Evolutionary conservation across 2,113 vertebrate genomes (phyloP), one percentile per base, ranked within the genome.

Genomic region (Geococcyx californianus): DNA sequence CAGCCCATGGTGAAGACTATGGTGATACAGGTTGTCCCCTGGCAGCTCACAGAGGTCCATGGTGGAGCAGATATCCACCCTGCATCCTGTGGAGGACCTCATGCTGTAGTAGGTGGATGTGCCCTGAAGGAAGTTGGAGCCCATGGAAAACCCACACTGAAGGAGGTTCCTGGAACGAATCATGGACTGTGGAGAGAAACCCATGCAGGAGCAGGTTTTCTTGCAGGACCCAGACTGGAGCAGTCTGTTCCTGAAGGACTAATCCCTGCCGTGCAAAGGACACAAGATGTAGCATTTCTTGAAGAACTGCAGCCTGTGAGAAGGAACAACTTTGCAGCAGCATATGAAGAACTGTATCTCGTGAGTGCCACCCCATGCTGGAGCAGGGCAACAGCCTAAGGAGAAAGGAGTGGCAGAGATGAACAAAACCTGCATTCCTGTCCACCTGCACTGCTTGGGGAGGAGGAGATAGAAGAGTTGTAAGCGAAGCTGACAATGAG

Each of bases 321-420:
- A 40, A 44, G 42, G n/a, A 54, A 16, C 2, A 15, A 14, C 12
- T 8, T 0, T 31, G 20, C 3, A 81, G 10, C 7, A 47, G 25
- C 21, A 64, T 2, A 1, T 64, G 55, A 58, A 58, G 69, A 42
- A 29, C 11, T 19, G 34, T 19, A 31, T 38, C 11, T 3, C 51
- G 10, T 31, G 19, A 6, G 6, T 51, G 16, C 3, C 8, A 58
- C 14, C 7, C 19, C 13, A 23, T 0, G 0, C 16, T 70, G 40
- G 25, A 73, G 4, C 15, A 47, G 31, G 5, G 23, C 16, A 70
- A 5, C 11, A 74, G 11, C 2, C 1, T 2, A 11, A 68, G 11
- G 25, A 73, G 25, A 23, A 75, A 64, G 23, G 4, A 74, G 2
- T 16, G 13, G 16, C 16, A 49, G 58, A 77, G 17, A 8, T 1